Conservation (phyloP, 2,113 vertebrate genomes). For the Boleophthalmus pectinirostris region DNA sequence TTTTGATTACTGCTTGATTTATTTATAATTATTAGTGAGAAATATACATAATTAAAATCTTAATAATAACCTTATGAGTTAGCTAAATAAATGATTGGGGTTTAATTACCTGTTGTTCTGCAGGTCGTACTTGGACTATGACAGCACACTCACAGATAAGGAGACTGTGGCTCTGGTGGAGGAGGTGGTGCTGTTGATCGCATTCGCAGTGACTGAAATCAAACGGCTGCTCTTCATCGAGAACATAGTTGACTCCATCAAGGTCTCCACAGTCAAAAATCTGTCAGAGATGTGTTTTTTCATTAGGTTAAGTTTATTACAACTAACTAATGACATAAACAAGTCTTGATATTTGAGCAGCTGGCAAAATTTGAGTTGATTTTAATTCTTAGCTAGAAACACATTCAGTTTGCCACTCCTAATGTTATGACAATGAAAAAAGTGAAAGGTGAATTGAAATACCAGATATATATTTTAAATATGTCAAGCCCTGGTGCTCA, state of each 20-base stretch:
- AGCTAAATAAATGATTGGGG: background rate
- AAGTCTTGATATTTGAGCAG: background rate
- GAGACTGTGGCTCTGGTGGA: conserved; percentile 81
- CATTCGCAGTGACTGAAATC: conserved; percentile 76
- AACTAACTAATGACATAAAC: background rate
- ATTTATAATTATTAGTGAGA: too few relatives aligned
- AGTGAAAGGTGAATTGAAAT: background rate
- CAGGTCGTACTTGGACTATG: conserved; percentile 82
- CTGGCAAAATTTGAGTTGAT: background rate
- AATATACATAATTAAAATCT: too few relatives aligned
- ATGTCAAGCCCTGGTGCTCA: background rate
- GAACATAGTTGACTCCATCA: conserved; percentile 85
- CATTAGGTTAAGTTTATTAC: background rate
- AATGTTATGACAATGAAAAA: background rate
- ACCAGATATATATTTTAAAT: background rate
- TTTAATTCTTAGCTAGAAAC: background rate
- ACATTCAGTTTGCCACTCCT: background rate
- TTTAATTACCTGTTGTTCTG: background rate
- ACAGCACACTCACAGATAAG: conserved; percentile 81
- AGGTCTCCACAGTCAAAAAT: conserved; percentile 74
- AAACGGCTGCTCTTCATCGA: conserved; percentile 87
- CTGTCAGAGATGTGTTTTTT: background rate
- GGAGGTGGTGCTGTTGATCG: conserved; percentile 72
- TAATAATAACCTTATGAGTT: too few relatives aligned
- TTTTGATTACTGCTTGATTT: too few relatives aligned